phyloP scores from a whole-genome alignment of 35 echinoderm and acorn worm genomes.

The Anneissia japonica region DNA sequence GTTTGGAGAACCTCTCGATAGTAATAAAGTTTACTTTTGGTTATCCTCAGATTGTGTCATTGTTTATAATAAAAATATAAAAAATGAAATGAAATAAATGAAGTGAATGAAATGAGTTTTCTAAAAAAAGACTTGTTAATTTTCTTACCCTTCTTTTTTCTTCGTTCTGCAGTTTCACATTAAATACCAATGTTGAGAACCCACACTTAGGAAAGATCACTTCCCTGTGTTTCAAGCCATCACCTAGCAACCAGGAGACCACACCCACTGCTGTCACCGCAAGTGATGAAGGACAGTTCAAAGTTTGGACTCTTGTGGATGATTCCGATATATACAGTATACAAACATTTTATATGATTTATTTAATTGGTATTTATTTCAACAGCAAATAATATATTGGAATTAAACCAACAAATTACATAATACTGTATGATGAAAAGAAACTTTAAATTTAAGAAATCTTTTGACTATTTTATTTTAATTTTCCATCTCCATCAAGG shows the following conservation, averaged over 20 bases:
- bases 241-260: background rate
- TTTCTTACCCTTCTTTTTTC: background rate
- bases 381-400: too few relatives aligned
- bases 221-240: slow-evolving; percentile 41
- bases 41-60: too few relatives aligned
- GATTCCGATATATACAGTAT: slow-evolving; percentile 58
- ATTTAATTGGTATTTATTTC: too few relatives aligned
- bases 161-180: slow-evolving; percentile 49
- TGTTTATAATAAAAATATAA: too few relatives aligned
- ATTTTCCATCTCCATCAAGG: slow-evolving; percentile 25
- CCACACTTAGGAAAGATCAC: slow-evolving; percentile 48
- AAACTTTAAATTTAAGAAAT: background rate
- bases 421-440: too few relatives aligned
- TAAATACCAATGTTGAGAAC: slow-evolving; percentile 69
- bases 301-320: slow-evolving; percentile 57
- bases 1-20: too few relatives aligned
- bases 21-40: too few relatives aligned
- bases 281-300: slow-evolving; percentile 73
- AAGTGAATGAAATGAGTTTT: too few relatives aligned
- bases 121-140: too few relatives aligned
- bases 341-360: background rate
- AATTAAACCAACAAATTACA: too few relatives aligned
- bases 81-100: too few relatives aligned
- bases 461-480: background rate
- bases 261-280: slow-evolving; percentile 51